Evolutionary conservation across 1,140 invertebrate species (phyloP).

Genomic region (Hormaphis cornu): DNA sequence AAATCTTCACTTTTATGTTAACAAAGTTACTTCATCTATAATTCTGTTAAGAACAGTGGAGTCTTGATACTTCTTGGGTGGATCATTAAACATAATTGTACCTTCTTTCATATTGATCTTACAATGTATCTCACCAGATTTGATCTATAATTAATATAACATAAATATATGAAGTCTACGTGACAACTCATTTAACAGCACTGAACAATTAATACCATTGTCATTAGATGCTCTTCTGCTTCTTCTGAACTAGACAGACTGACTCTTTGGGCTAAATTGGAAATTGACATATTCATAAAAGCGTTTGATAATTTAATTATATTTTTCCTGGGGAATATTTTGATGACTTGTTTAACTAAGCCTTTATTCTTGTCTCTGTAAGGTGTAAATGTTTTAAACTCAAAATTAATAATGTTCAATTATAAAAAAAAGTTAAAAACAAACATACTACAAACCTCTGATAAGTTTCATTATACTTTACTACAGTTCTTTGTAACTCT

Average conservation of each 20-base stretch:
- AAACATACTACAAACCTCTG: slow-evolving; percentile 42
- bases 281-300: slow-evolving; percentile 86
- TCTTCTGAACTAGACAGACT: slow-evolving; percentile 70
- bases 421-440: not conserved
- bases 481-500: slow-evolving; percentile 59
- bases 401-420: not conserved
- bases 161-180: too few species aligned
- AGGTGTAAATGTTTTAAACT: not conserved
- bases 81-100: slow-evolving; percentile 93
- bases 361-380: slow-evolving; percentile 74
- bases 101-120: slow-evolving; percentile 96
- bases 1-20: too few species aligned
- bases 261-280: slow-evolving; percentile 86
- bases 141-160: slow-evolving; percentile 73
- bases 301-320: slow-evolving; percentile 95
- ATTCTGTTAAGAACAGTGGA: slow-evolving; percentile 74
- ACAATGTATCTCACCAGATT: slow-evolving; percentile 93
- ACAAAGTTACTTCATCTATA: slow-evolving; percentile 59
- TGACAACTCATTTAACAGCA: too few species aligned
- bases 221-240: slow-evolving; percentile 88
- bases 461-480: slow-evolving; percentile 71
- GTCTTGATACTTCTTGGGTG: slow-evolving; percentile 89
- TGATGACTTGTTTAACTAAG: slow-evolving; percentile 72
- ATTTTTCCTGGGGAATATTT: slow-evolving; percentile 88
- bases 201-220: slow-evolving; percentile 77